These are phyloP conservation scores for Flexamia atlantica DNA, from an alignment of 2,888 invertebrate genomes.

Conservation along the genomic window DNA sequence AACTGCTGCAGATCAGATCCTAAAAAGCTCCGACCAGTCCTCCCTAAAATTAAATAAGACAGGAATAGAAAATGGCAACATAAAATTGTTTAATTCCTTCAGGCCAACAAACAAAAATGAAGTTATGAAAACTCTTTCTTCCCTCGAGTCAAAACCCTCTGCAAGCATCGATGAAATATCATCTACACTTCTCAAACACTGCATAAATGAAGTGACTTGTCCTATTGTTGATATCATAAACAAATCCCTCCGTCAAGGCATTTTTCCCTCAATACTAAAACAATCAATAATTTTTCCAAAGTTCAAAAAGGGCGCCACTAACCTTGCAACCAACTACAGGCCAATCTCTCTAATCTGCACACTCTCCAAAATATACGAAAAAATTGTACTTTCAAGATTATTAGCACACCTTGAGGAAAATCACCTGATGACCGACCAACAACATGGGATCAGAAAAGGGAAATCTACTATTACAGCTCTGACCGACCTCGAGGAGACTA, in stretches of 20 bases:
- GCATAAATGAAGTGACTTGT: constrained; percentile 2
- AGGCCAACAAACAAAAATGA: not conserved
- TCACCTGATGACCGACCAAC: not conserved
- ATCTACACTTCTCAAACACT: not conserved
- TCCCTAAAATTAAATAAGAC: not conserved
- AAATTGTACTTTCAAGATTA: constrained; percentile 17
- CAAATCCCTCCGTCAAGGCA: constrained; percentile 22
- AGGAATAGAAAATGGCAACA: not conserved
- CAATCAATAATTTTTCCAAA: constrained; percentile 9
- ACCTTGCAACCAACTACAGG: not conserved
- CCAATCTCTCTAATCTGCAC: constrained; percentile 14
- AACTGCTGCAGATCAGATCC: constrained; percentile 25
- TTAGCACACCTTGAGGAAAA: not conserved
- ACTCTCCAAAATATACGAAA: not conserved
- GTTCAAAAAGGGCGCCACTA: not conserved
- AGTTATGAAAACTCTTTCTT: not conserved
- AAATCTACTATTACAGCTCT: constrained; percentile 35
- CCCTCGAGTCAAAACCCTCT: constrained; percentile 20
- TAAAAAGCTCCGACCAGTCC: not conserved
- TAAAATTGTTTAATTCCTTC: not conserved
- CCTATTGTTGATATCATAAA: constrained; percentile 33
- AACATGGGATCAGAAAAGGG: constrained; percentile 22
- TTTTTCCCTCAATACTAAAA: constrained; percentile 25
- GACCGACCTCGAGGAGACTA: constrained; percentile 1
- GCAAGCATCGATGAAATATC: constrained; percentile 10